phyloP scores from a whole-genome alignment of 2,888 invertebrate genomes.

The Heliconius ethilla region DNA sequence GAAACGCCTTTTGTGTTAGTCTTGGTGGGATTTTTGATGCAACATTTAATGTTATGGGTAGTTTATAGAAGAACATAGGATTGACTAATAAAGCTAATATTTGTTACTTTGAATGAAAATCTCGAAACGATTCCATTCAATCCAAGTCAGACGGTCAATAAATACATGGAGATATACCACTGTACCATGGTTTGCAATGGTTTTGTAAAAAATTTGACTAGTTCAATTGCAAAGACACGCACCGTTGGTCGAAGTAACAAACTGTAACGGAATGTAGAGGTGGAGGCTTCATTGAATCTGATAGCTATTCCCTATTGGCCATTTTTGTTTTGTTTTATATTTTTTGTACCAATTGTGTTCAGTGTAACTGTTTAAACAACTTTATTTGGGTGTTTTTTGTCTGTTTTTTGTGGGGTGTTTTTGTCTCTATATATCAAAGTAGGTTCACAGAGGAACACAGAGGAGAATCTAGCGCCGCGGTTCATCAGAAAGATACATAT shows the following conservation, averaged over 20 bases:
- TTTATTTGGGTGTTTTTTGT: not conserved
- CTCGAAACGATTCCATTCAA: too few species aligned
- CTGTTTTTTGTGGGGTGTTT: not conserved
- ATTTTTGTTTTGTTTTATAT: slow-evolving; percentile 9
- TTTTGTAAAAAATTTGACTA: slow-evolving; percentile 27
- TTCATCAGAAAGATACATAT: too few species aligned
- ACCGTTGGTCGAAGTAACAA: slow-evolving; percentile 32
- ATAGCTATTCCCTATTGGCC: slow-evolving; percentile 12
- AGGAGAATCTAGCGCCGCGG: too few species aligned
- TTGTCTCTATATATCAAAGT: not conserved
- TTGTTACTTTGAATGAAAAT: too few species aligned
- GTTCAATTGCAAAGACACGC: slow-evolving; percentile 28
- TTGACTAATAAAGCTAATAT: too few species aligned
- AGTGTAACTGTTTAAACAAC: slow-evolving; percentile 3
- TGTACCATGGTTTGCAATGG: not conserved
- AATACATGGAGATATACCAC: not conserved
- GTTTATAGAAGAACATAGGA: not conserved
- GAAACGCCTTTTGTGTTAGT: slow-evolving; percentile 15
- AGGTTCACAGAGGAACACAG: too few species aligned
- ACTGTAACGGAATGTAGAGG: slow-evolving; percentile 26
- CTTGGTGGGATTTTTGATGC: not conserved
- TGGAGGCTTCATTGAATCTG: slow-evolving; percentile 27
- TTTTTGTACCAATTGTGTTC: not conserved
- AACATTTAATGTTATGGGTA: not conserved
- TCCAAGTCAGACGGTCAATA: too few species aligned